phyloP scores from a whole-genome alignment of 2,113 vertebrate genomes.

The Himantopus leucocephalus region DNA sequence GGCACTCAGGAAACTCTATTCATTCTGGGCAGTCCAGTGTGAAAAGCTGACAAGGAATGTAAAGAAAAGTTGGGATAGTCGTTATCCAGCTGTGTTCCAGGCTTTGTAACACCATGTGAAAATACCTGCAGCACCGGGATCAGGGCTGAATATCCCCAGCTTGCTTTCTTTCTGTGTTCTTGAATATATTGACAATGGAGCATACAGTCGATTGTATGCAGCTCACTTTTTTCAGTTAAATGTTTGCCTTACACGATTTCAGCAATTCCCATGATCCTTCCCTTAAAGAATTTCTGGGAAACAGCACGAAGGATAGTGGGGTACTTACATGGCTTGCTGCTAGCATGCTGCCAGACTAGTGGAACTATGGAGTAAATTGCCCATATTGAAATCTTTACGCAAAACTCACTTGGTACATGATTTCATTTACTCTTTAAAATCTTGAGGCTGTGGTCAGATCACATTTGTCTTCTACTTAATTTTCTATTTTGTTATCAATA shows the following conservation, averaged over 20 bases:
- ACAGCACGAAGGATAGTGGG: accelerated
- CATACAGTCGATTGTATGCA: not conserved
- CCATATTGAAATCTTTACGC: not conserved
- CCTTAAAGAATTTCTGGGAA: not conserved
- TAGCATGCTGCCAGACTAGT: not conserved
- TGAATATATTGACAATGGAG: not conserved
- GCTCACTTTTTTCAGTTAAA: not conserved
- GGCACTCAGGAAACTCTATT: conserved; percentile 23
- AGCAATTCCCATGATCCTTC: not conserved
- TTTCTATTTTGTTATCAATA: not conserved
- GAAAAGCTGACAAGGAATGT: conserved; percentile 45
- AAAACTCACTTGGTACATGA: not conserved
- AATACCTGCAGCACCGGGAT: not conserved
- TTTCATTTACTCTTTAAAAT: not conserved
- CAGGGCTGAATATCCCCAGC: not conserved
- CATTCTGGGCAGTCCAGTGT: conserved; percentile 4
- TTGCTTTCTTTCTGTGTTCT: not conserved
- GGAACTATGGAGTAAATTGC: not conserved
- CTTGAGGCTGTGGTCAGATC: not conserved
- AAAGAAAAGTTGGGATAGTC: not conserved
- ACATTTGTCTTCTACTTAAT: not conserved
- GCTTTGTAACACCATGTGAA: not conserved
- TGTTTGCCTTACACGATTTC: not conserved
- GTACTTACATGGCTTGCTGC: not conserved
- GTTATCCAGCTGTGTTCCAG: not conserved